Conservation (phyloP, 2,888 invertebrate genomes). For the Osmoderma eremita region DNA sequence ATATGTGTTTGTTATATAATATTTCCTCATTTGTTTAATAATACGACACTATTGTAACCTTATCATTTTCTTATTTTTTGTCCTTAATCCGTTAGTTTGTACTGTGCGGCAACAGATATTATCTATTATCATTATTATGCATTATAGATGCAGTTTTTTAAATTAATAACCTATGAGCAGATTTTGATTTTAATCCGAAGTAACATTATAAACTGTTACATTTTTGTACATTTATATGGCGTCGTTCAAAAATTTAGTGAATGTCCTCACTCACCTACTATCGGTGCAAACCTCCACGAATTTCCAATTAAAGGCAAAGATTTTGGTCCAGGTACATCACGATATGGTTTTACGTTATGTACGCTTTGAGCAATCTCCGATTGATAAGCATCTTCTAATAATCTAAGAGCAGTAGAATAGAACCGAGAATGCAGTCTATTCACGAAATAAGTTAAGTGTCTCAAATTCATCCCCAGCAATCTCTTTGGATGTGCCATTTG, state of each 20-base stretch:
- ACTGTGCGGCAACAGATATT: too few relatives aligned
- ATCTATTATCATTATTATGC: too few relatives aligned
- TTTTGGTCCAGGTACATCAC: conserved; percentile 78
- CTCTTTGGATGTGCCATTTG: conserved; percentile 10
- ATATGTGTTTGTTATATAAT: too few relatives aligned
- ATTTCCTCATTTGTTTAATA: too few relatives aligned
- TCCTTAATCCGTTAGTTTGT: too few relatives aligned
- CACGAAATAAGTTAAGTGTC: neutral
- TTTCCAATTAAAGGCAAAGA: conserved; percentile 80
- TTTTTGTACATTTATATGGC: too few relatives aligned
- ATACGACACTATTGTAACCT: too few relatives aligned
- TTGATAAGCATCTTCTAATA: conserved; percentile 48
- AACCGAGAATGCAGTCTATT: conserved; percentile 44
- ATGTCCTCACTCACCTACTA: conserved; percentile 66
- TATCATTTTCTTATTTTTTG: too few relatives aligned
- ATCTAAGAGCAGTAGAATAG: conserved; percentile 57
- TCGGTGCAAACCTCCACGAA: conserved; percentile 81
- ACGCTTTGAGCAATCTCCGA: conserved; percentile 10
- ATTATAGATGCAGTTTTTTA: too few relatives aligned
- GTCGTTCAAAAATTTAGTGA: neutral
- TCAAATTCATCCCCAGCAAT: neutral
- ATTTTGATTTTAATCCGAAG: too few relatives aligned
- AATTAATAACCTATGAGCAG: too few relatives aligned
- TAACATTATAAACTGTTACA: too few relatives aligned
- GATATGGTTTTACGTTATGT: conserved; percentile 64